These are phyloP conservation scores for Campaea margaritaria DNA, from an alignment of 2,888 invertebrate genomes.

Conservation along the genomic window DNA sequence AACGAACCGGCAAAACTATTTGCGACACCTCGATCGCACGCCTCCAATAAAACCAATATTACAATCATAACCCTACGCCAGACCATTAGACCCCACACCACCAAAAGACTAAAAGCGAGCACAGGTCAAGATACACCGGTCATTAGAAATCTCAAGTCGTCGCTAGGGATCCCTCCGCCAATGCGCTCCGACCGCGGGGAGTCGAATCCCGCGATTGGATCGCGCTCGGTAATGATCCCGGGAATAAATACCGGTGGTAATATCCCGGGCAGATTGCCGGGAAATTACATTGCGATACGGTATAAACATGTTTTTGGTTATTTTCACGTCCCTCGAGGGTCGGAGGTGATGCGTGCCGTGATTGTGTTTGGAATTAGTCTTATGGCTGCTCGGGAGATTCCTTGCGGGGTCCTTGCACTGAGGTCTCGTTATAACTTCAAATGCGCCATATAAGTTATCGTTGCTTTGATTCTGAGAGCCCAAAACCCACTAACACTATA, in stretches of 20 bases:
- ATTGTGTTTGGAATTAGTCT: constrained; percentile 39
- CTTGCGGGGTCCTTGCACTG: not conserved
- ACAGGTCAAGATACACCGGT: constrained; percentile 52
- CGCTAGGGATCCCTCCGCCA: constrained; percentile 69
- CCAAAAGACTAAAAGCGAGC: constrained; percentile 1
- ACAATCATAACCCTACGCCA: constrained; percentile 47
- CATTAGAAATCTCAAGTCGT: constrained; percentile 54
- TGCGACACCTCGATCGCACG: constrained; percentile 63
- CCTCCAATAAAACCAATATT: constrained; percentile 73
- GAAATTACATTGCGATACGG: constrained; percentile 44
- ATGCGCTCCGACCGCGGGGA: constrained; percentile 60
- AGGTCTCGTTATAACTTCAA: not conserved
- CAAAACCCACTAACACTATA: no score
- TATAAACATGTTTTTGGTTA: constrained; percentile 49
- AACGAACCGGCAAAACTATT: constrained; percentile 72
- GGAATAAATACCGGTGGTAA: constrained; percentile 72
- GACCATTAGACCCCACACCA: constrained; percentile 19
- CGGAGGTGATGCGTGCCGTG: constrained; percentile 32
- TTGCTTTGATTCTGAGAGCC: no score
- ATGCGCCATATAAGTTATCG: no score
- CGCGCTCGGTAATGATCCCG: constrained; percentile 67
- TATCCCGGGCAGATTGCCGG: constrained; percentile 65
- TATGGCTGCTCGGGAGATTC: constrained; percentile 16
- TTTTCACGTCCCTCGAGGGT: constrained; percentile 40
- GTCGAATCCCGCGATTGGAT: constrained; percentile 66